Conservation (phyloP, 2,113 vertebrate species). For the Poeciliopsis occidentalis region DNA sequence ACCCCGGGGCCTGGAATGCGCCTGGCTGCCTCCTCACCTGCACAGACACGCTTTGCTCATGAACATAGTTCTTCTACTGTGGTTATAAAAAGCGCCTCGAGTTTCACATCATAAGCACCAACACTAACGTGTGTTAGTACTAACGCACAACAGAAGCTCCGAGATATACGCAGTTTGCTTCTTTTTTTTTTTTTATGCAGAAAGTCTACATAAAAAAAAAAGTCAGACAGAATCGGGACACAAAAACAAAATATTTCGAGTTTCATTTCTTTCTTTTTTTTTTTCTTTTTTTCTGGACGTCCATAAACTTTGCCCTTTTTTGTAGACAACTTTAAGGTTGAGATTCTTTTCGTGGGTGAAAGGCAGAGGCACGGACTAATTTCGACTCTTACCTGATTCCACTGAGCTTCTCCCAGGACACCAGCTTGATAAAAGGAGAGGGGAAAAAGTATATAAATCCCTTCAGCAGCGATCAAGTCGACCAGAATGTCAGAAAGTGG, state of each 20-base stretch:
- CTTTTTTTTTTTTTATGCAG: no score
- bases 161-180: not conserved
- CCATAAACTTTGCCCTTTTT: not conserved
- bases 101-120: not conserved
- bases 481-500: constrained; percentile 15
- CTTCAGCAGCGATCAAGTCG: constrained; percentile 13
- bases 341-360: not conserved
- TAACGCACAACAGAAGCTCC: not conserved
- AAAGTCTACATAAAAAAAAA: not conserved
- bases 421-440: not conserved
- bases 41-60: constrained; percentile 74
- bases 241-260: no score
- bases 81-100: not conserved
- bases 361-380: not conserved
- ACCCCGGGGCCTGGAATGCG: constrained; percentile 73
- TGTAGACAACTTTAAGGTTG: not conserved
- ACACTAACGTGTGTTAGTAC: no score
- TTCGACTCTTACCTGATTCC: constrained; percentile 43
- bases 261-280: not conserved
- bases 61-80: constrained; percentile 34
- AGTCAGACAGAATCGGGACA: not conserved
- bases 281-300: not conserved
- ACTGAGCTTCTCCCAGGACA: not conserved
- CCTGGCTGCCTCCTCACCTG: constrained; percentile 68
- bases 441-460: constrained; percentile 17